A percentile compares a stretch with the other conserved stretches of the same genome.
Conservation (phyloP, 2,113 vertebrate genomes). For the Tringa solitaria region DNA sequence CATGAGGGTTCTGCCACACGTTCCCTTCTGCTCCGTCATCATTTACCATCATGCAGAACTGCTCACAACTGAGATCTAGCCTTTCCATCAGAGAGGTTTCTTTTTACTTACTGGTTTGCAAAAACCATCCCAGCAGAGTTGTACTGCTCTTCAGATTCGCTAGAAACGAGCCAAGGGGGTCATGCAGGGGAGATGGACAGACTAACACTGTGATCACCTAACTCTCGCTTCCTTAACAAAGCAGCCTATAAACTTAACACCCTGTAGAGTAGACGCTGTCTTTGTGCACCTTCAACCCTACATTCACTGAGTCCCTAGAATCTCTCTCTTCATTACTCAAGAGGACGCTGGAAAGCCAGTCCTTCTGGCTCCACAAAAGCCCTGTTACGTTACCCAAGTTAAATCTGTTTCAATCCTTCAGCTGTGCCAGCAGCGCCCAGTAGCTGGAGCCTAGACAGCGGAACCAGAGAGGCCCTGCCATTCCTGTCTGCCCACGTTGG, state of each 20-base stretch:
- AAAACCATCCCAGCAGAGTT: neutral
- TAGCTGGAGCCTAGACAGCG: slow-evolving; percentile 93
- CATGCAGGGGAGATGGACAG: neutral
- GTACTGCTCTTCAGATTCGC: neutral
- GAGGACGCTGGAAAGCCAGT: neutral
- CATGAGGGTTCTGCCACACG: neutral
- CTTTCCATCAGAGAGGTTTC: neutral
- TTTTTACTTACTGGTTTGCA: neutral
- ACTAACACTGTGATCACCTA: neutral
- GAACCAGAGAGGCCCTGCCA: slow-evolving; percentile 86
- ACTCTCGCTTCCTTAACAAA: slow-evolving; percentile 15
- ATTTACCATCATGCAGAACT: neutral
- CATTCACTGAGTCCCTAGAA: neutral
- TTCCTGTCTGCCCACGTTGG: slow-evolving; percentile 86
- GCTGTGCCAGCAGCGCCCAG: slow-evolving; percentile 85
- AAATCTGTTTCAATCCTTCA: slow-evolving; percentile 76
- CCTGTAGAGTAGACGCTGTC: neutral
- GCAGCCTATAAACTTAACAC: neutral
- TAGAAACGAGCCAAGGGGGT: neutral
- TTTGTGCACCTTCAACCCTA: neutral
- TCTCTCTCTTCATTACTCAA: neutral
- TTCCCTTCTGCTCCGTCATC: neutral
- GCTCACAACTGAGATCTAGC: neutral
- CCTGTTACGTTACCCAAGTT: slow-evolving; percentile 47
- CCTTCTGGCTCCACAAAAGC: neutral